Percentiles rank a stretch among this genome's conserved stretches.
Evolutionary conservation across 1,140 invertebrate genomes (phyloP).

Genomic region (Wasmannia auropunctata): DNA sequence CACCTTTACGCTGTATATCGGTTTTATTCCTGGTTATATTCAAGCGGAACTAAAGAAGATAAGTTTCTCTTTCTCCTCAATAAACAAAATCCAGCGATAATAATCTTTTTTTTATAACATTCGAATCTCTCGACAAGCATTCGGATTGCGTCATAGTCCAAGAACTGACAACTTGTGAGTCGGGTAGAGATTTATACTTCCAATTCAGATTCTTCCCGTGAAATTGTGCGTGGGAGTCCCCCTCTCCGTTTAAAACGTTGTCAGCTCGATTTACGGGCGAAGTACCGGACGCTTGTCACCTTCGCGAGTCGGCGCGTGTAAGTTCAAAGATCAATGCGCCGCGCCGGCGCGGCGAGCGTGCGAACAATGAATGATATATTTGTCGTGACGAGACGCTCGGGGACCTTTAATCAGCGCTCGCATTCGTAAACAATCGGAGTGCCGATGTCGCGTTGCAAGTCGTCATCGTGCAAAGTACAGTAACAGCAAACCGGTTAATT

Average conservation of each 20-base stretch:
- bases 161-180: not conserved
- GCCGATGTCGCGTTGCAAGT: not conserved
- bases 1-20: slow-evolving; percentile 17
- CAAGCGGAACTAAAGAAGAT: not conserved
- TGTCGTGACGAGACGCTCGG: not conserved
- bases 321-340: slow-evolving; percentile 37
- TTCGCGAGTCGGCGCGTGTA: not conserved
- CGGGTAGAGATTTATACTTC: not conserved
- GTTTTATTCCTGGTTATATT: not conserved
- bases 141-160: not conserved
- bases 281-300: slow-evolving; percentile 23
- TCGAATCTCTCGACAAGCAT: not conserved
- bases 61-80: not conserved
- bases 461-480: slow-evolving; percentile 2
- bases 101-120: not conserved
- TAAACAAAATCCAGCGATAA: not conserved
- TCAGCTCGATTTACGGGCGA: slow-evolving; percentile 25
- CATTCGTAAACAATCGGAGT: slow-evolving; percentile 15
- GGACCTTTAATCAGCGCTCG: slow-evolving; percentile 27
- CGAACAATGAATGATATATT: slow-evolving; percentile 1
- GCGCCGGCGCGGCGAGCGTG: not conserved
- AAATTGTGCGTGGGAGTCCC: slow-evolving; percentile 6
- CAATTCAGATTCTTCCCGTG: not conserved
- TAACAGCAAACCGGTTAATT: slow-evolving; percentile 36
- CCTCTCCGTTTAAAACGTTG: slow-evolving; percentile 10